Base-by-base conservation (phyloP, 2,888 invertebrate genomes). In the Embidobia sp. region DNA sequence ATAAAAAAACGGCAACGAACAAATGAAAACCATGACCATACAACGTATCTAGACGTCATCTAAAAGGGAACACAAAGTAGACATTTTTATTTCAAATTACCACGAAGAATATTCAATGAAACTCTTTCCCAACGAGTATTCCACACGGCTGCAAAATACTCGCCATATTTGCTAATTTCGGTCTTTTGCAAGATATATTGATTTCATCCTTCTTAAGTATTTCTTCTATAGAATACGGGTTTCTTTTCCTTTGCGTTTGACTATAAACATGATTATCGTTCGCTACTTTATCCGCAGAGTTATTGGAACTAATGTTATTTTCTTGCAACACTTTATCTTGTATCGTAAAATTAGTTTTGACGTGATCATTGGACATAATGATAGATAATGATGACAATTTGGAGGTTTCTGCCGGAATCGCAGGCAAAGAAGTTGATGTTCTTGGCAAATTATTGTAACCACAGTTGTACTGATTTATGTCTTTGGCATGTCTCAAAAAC, bases 161-260 rank as follows among this genome's bases (percentile, higher is more conserved):
- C 55, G 91, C 90, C 4, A 79, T 74, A 72, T 85, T 83, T 83
- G 84, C 90, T 86, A 85, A 88, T 88, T 86, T 85, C 35, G 84
- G 88, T 84, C 89, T 85, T 61, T 88, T 88, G 8, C 82, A 80
- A 42, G 80, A 79, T 6, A 90, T 89, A 81, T 92, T 92, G 85
- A 93, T 94, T 78, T 93, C 94, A 0, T 95, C 95, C 82, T 95
- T 95, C 86, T 96, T 96, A 19, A 96, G 86, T 5, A 96, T 88
- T 85, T 96, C 96, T 82, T 96, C 96, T 85, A 97, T 97, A 1
- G 96, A 96, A 85, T 96, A 97, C 0, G 96, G 96, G 86, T 95
- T 96, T 77, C 94, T 93, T 87, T 95, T 94, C 79, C 92, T 92
- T 22, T 87, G 84, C 8, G 79, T 83, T 33, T 81, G 85, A 0